Evolutionary conservation across 2,113 vertebrate genomes (phyloP).

Genomic region (Sturnira hondurensis): DNA sequence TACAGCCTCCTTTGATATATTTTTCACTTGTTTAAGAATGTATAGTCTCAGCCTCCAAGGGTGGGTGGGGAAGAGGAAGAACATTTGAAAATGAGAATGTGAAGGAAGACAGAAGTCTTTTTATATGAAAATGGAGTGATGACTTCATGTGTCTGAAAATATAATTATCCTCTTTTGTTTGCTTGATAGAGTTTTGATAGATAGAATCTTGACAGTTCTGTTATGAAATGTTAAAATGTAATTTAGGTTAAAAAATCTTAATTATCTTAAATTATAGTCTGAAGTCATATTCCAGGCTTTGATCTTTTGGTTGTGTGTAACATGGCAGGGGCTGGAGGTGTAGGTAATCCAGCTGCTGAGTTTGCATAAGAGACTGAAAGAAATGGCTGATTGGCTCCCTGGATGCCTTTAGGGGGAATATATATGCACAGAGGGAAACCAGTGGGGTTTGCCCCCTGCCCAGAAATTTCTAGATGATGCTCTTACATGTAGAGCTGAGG

Average conservation of each 20-base stretch:
- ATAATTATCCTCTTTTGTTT: constrained; percentile 72
- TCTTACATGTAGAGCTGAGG: background rate
- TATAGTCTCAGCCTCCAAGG: background rate
- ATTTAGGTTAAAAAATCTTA: constrained; percentile 71
- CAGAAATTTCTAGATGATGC: background rate
- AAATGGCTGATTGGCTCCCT: background rate
- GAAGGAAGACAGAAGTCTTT: constrained; percentile 56
- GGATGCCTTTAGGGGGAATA: background rate
- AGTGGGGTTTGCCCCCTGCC: background rate
- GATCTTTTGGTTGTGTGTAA: constrained; percentile 46
- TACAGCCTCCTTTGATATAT: background rate
- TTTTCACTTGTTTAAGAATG: constrained; percentile 10
- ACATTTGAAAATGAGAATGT: constrained; percentile 29
- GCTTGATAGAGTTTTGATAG: constrained; percentile 72
- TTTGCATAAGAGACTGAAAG: constrained; percentile 37
- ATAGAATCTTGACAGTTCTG: constrained; percentile 75
- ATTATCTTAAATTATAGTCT: constrained; percentile 76
- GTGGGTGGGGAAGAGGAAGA: constrained; percentile 36
- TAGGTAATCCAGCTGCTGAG: constrained; percentile 33
- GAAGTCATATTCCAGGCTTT: constrained; percentile 67
- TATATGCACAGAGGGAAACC: background rate
- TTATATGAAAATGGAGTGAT: constrained; percentile 52
- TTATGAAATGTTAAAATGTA: constrained; percentile 74
- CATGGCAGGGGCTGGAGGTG: constrained; percentile 57
- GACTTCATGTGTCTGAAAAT: constrained; percentile 68